Conservation (phyloP, 2,113 vertebrate genomes). For the Megaceryle torquata region DNA sequence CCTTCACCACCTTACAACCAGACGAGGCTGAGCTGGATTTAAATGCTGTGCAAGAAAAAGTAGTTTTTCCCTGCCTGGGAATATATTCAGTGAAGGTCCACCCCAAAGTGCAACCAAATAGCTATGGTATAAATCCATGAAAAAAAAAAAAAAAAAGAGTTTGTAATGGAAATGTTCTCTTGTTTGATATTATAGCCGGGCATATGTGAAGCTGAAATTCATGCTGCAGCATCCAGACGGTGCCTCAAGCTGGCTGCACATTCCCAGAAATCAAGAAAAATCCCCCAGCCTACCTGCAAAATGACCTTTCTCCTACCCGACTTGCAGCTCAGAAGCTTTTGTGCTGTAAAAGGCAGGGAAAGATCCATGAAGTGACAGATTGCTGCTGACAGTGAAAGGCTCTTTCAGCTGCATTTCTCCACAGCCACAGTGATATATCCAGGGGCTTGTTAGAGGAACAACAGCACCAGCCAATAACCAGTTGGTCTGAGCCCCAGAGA, state of each 20-base stretch:
- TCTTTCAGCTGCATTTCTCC: conserved; percentile 52
- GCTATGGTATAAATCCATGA: conserved; percentile 26
- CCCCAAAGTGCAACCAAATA: not conserved
- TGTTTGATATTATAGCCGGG: not conserved
- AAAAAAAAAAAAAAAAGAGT: not conserved
- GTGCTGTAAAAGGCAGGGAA: not conserved
- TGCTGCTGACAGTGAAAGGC: conserved; percentile 38
- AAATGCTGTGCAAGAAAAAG: not conserved
- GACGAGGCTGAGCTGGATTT: conserved; percentile 14
- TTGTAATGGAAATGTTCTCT: conserved; percentile 39
- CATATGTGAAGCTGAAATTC: conserved; percentile 26
- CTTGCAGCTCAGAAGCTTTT: conserved; percentile 16
- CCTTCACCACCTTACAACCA: not conserved
- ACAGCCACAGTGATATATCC: conserved; percentile 44
- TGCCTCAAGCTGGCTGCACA: conserved; percentile 12
- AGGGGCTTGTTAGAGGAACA: conserved; percentile 58
- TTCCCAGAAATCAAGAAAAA: not conserved
- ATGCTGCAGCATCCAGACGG: conserved; percentile 40
- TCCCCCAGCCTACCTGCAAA: conserved; percentile 16
- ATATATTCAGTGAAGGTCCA: not conserved
- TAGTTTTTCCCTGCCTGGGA: not conserved
- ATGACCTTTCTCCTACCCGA: not conserved
- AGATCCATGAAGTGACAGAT: conserved; percentile 43
- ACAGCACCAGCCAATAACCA: conserved; percentile 46
- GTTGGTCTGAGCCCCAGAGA: conserved; percentile 52